phyloP scores from a whole-genome alignment of 2,888 invertebrate species.

The Pammene fasciana region DNA sequence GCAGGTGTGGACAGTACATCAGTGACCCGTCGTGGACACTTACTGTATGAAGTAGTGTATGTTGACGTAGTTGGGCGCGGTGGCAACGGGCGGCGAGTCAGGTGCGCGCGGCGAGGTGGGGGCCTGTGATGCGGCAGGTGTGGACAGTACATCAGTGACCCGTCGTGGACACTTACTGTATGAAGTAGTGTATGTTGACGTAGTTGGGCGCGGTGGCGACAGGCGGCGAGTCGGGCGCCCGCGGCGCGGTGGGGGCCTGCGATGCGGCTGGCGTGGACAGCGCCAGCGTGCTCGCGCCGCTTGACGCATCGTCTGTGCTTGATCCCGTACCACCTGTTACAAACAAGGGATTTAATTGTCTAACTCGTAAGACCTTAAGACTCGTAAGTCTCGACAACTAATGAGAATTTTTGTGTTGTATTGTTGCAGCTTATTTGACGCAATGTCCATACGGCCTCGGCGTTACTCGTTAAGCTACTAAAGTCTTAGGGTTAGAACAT shows the following conservation, averaged over 20 bases:
- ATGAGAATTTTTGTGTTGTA: no score
- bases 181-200: slow-evolving; percentile 96
- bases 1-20: no score
- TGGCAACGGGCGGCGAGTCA: slow-evolving; percentile 87
- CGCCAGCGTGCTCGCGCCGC: slow-evolving; percentile 84
- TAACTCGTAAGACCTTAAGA: no score
- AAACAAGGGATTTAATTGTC: neutral
- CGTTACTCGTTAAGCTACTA: no score
- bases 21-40: slow-evolving; percentile 72
- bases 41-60: slow-evolving; percentile 95
- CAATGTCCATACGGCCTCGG: no score
- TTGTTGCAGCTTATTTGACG: no score
- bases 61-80: slow-evolving; percentile 94
- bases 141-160: slow-evolving; percentile 49
- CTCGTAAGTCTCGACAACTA: no score
- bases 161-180: slow-evolving; percentile 86
- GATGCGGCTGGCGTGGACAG: slow-evolving; percentile 52
- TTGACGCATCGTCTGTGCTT: slow-evolving; percentile 86
- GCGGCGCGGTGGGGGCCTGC: slow-evolving; percentile 63
- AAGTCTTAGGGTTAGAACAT: no score
- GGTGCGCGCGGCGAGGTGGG: slow-evolving; percentile 86
- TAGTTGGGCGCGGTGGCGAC: slow-evolving; percentile 91
- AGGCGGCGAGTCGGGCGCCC: slow-evolving; percentile 88
- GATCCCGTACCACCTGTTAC: slow-evolving; percentile 83
- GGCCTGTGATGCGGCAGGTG: slow-evolving; percentile 41